Evolutionary conservation across 2,888 invertebrate genomes (phyloP).

Genomic region (Protonemura montana): DNA sequence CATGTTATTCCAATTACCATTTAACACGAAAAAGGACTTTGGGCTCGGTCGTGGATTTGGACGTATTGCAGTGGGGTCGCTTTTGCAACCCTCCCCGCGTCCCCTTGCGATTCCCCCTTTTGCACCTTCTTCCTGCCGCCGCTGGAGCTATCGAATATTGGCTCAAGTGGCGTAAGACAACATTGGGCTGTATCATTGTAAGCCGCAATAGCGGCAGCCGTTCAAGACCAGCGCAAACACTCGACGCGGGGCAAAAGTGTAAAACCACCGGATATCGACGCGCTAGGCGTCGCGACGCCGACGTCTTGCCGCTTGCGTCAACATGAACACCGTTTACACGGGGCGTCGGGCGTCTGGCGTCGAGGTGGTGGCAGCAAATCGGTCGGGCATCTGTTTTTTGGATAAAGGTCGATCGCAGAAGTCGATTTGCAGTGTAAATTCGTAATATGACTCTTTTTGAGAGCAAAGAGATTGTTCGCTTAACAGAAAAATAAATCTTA

Average conservation of each 20-base stretch:
- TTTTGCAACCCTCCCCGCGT: neutral
- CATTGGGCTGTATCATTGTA: constrained; percentile 34
- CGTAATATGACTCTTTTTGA: too few species aligned
- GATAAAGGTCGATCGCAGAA: constrained; percentile 7
- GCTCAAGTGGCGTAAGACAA: constrained; percentile 30
- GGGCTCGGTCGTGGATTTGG: constrained; percentile 16
- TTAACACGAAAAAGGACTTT: constrained; percentile 48
- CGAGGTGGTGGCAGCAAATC: too few species aligned
- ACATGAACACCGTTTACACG: constrained; percentile 7
- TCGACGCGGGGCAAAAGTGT: constrained; percentile 33
- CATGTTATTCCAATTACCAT: constrained; percentile 47
- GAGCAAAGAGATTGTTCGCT: too few species aligned
- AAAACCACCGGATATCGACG: constrained; percentile 31
- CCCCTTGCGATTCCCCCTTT: constrained; percentile 23
- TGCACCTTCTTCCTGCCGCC: neutral
- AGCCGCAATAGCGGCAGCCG: constrained; percentile 1
- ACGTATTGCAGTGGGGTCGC: neutral
- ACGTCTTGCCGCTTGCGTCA: neutral
- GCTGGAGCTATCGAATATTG: constrained; percentile 38
- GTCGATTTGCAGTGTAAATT: too few species aligned
- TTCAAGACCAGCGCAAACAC: constrained; percentile 37
- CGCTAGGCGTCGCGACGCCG: neutral
- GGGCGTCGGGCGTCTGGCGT: neutral
- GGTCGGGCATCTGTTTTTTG: too few species aligned
- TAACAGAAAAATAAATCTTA: too few species aligned